Evolutionary conservation across 2,888 invertebrate species (phyloP).

Genomic region (Pandemis corylana): DNA sequence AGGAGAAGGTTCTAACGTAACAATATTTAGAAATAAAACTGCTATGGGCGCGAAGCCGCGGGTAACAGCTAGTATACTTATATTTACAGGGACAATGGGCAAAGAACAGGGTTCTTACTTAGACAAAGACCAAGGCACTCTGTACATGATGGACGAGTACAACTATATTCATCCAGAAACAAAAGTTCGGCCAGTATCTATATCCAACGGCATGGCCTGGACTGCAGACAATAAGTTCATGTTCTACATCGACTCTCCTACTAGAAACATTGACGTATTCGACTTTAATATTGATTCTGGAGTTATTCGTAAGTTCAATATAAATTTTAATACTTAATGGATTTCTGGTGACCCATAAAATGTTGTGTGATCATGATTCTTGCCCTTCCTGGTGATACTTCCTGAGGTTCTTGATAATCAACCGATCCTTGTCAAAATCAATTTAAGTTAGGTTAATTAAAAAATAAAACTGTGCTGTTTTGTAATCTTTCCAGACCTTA

Average conservation of each 20-base stretch:
- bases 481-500: no score
- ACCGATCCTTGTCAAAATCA: no score
- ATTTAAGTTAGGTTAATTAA: no score
- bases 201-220: slow-evolving; percentile 94
- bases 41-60: no score
- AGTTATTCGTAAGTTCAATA: slow-evolving; percentile 82
- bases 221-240: slow-evolving; percentile 87
- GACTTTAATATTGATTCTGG: slow-evolving; percentile 87
- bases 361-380: no score
- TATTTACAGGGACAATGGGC: slow-evolving; percentile 86
- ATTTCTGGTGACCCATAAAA: no score
- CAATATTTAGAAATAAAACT: no score
- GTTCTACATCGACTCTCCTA: slow-evolving; percentile 91
- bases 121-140: slow-evolving; percentile 81
- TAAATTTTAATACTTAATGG: background rate
- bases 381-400: no score
- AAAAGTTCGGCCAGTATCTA: slow-evolving; percentile 80
- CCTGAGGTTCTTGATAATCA: no score
- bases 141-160: slow-evolving; percentile 83
- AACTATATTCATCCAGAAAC: slow-evolving; percentile 64
- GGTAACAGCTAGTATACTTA: background rate
- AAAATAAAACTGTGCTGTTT: no score
- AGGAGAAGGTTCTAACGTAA: no score
- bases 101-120: slow-evolving; percentile 77
- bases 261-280: slow-evolving; percentile 87